These are phyloP conservation scores for Cephus rjabovi DNA, from an alignment of 2,888 invertebrate genomes.

Conservation along the genomic window DNA sequence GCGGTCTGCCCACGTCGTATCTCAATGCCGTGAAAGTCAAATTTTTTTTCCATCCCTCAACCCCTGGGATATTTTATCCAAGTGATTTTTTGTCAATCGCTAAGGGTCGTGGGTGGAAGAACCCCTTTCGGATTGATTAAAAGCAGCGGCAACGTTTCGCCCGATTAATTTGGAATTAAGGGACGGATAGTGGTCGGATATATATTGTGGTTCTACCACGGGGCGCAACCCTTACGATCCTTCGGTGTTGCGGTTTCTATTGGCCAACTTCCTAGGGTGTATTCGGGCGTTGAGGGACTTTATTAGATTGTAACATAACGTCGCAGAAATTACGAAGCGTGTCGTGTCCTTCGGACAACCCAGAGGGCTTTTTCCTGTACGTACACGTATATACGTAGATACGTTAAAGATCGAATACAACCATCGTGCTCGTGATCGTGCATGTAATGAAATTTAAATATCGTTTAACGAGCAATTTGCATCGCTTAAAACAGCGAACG, in stretches of 20 bases:
- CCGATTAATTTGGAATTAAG: neutral
- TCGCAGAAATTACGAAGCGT: constrained; percentile 4
- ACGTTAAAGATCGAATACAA: neutral
- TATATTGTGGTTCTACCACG: neutral
- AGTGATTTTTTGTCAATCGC: neutral
- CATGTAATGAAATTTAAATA: neutral
- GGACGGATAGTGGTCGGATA: neutral
- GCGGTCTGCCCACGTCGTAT: neutral
- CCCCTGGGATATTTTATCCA: neutral
- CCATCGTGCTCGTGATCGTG: neutral
- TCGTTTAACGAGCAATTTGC: neutral
- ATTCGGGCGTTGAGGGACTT: constrained; percentile 12
- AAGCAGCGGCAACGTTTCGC: neutral
- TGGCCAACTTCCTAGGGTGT: constrained; percentile 12
- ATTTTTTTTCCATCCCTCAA: constrained; percentile 11
- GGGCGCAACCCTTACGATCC: neutral
- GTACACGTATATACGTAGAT: neutral
- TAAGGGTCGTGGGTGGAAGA: neutral
- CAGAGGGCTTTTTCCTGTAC: neutral
- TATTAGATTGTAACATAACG: constrained; percentile 11
- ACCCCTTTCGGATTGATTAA: neutral
- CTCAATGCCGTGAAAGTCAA: constrained; percentile 2
- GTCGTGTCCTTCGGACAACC: neutral
- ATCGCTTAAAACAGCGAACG: neutral
- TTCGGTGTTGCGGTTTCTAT: constrained; percentile 11